phyloP scores from a whole-genome alignment of 2,113 vertebrate species.

The Labeo rohita region DNA sequence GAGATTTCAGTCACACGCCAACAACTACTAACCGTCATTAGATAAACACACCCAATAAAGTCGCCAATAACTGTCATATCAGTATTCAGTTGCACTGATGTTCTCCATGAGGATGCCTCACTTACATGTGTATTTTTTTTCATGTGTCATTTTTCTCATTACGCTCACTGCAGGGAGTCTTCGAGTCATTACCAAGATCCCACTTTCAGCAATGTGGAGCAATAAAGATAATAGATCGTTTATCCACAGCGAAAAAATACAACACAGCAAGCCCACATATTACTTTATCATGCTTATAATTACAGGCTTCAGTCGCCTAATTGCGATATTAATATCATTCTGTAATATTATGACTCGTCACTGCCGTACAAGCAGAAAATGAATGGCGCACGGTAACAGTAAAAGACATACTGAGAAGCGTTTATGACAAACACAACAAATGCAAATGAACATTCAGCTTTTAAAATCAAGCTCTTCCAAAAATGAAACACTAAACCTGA shows the following conservation, averaged over 20 bases:
- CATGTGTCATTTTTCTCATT: not conserved
- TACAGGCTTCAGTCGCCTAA: not conserved
- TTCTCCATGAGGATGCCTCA: not conserved
- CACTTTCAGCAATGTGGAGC: not conserved
- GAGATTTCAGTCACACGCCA: not conserved
- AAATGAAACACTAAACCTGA: too few species aligned
- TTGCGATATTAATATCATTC: not conserved
- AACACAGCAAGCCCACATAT: not conserved
- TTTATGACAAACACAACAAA: not conserved
- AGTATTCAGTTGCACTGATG: not conserved
- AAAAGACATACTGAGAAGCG: not conserved
- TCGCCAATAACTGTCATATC: not conserved
- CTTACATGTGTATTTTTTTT: not conserved
- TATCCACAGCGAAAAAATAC: not conserved
- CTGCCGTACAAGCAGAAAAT: not conserved
- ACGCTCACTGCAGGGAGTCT: not conserved
- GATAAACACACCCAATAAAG: not conserved
- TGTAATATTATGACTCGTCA: not conserved
- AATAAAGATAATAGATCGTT: slow-evolving; percentile 1
- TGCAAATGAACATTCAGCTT: too few species aligned
- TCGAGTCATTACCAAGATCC: not conserved
- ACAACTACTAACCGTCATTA: not conserved
- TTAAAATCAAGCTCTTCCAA: too few species aligned
- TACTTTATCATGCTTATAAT: slow-evolving; percentile 6
- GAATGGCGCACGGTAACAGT: not conserved